Conservation (phyloP, 2,797 vertebrate species). For the Mareca penelope region DNA sequence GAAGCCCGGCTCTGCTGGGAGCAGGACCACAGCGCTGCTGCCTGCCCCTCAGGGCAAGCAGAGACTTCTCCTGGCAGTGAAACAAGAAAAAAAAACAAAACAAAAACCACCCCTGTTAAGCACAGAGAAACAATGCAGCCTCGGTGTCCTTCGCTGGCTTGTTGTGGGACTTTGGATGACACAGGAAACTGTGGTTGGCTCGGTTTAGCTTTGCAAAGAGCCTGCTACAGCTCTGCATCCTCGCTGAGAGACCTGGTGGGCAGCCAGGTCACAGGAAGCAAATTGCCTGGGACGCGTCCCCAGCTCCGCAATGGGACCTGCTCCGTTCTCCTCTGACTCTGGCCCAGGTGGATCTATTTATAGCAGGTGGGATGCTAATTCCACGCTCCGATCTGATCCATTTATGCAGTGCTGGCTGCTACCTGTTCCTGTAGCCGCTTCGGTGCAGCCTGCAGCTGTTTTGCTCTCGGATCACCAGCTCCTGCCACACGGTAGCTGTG, state of each 20-base stretch:
- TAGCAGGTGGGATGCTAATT: constrained; percentile 30
- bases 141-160: no score
- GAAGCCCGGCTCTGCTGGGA: background rate
- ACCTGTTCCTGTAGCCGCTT: background rate
- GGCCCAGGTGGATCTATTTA: constrained; percentile 65
- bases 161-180: background rate
- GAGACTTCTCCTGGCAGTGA: background rate
- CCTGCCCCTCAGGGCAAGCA: no score
- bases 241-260: background rate
- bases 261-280: background rate
- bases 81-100: no score
- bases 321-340: background rate
- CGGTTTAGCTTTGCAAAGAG: background rate
- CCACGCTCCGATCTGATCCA: background rate
- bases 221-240: background rate
- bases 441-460: background rate
- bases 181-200: background rate
- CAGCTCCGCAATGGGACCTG: background rate
- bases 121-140: background rate
- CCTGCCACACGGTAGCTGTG: background rate
- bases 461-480: background rate
- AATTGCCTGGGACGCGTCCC: background rate
- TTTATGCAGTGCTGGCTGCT: background rate
- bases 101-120: no score
- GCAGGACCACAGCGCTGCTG: background rate